Base-by-base conservation (phyloP, 2,797 vertebrate genomes). In the Notoglanidium macrostoma region DNA sequence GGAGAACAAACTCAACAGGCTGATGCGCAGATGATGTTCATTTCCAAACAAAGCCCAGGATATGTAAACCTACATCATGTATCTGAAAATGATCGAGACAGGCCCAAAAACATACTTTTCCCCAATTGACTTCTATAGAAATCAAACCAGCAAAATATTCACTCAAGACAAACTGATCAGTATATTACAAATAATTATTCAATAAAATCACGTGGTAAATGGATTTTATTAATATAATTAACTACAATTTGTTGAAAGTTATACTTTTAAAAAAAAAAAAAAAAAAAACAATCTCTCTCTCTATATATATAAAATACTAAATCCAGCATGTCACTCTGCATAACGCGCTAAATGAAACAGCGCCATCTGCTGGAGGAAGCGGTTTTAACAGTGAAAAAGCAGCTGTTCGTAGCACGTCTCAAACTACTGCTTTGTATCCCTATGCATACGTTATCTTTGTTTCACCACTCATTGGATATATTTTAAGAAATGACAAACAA, bases 341-440 rank as follows among this genome's bases (percentile, higher is more conserved):
- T 1, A 54, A 21, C 40, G 21, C n/a, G 5, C 0, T 1, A 14
- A 44, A 10, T 1, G 29, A 19, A 49, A 80, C 54, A 79, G 76
- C 87, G 76, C 83, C 87, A 23, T 68, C 83, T 57, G 74, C 26
- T 59, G 87, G 35, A 35, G 0, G 14, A 17, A 15, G 40, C 26
- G 1, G 35, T 14, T 44, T 26, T 44, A 40, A 80, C 1, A 0
- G 35, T n/a, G n/a, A 63, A n/a, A 54, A 59, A 87, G 86, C 86
- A 78, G 72, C 86, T 84, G 86, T 78, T 84, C 26, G 17, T 68
- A 73, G 44, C 15, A 40, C 23, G 40, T 72, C 40, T 0, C 5
- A 74, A 85, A 88, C 83, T 79, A 63, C 77, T 70, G 82, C 3
- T 44, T 78, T 70, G 51, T 49, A 29, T 12, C 29, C 32, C 21